Evolutionary conservation across 2,888 invertebrate species (phyloP).

Genomic region (Caenorhabditis imperialis): DNA sequence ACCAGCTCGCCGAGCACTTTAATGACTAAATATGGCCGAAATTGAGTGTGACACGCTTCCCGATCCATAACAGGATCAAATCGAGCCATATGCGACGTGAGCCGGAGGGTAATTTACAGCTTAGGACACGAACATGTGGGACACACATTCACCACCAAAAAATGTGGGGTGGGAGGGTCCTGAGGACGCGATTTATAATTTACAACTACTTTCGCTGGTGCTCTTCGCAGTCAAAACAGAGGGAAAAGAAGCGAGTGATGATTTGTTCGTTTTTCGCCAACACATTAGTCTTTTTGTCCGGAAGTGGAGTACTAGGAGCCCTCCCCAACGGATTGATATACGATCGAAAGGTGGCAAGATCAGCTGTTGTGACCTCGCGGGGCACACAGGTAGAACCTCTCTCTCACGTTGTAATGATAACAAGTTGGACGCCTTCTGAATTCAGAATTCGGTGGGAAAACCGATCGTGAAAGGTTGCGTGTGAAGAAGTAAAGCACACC

Average conservation of each 20-base stretch:
- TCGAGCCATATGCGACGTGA: conserved; percentile 28
- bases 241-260: conserved; percentile 8
- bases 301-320: not conserved
- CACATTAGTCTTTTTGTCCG: conserved; percentile 10
- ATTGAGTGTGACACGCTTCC: conserved; percentile 8
- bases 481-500: conserved; percentile 12
- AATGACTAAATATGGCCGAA: too few species aligned
- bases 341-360: conserved; percentile 40
- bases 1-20: too few species aligned
- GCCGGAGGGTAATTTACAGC: conserved; percentile 39
- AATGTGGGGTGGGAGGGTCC: conserved; percentile 1
- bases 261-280: conserved; percentile 24
- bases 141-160: conserved; percentile 15
- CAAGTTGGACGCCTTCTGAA: too few species aligned
- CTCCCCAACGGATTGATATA: conserved; percentile 30
- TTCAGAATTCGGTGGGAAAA: too few species aligned
- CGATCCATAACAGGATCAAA: conserved; percentile 19
- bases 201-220: conserved; percentile 25
- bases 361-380: conserved; percentile 33
- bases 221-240: conserved; percentile 19
- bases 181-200: conserved; percentile 30
- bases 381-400: conserved; percentile 17
- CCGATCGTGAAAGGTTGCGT: conserved; percentile 16
- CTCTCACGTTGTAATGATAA: too few species aligned
- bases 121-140: conserved; percentile 44